Base-by-base conservation (phyloP, 2,797 vertebrate genomes). In the Periophthalmus magnuspinnatus region DNA sequence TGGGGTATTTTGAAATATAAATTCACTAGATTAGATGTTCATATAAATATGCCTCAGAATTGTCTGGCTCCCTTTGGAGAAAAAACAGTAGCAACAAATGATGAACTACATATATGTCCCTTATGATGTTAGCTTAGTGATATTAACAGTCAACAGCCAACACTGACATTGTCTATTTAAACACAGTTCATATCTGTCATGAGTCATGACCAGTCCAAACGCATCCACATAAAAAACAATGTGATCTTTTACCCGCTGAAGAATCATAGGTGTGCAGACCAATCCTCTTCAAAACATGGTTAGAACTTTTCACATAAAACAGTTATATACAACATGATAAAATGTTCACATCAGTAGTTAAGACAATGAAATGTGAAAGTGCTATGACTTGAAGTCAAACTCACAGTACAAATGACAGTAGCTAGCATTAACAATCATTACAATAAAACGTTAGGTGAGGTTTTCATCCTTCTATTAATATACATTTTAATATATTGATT, bases 321-420 rank as follows among this genome's bases (percentile, higher is more conserved):
- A 64, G 58, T 69, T 81, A 79, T 81, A 82, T 76, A 82, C 75
- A 80, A n/a, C 1, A 76, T 58, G 8, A 67, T 74, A 22, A 54
- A 9, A 74, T 28, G 72, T 78, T 70, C 59, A 70, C 78, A 47
- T 67, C 36, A 68, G 57, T 70, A 50, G 76, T 66, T 48, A 45
- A 54, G 52, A 77, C 56, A 36, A 45, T 72, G n/a, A 72, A 58
- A 74, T 32, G 70, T 82, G 41, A 89, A 91, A 88, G 84, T 89
- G 88, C 87, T 81, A 63, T 50, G 86, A 76, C 60, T 55, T 63
- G 38, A 2, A 17, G 52, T 81, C 34, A 69, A 70, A 62, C 75
- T 69, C 60, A 64, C 6, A 75, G 61, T 76, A 71, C 75, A 84
- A 69, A 80, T 69, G 85, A 67, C 32, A 79, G 67, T 79, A 75